A percentile compares a stretch with the other conserved stretches of the same genome.
These are phyloP conservation scores for Etheostoma nigrum DNA, from an alignment of 2,797 vertebrate genomes.

Conservation along the genomic window DNA sequence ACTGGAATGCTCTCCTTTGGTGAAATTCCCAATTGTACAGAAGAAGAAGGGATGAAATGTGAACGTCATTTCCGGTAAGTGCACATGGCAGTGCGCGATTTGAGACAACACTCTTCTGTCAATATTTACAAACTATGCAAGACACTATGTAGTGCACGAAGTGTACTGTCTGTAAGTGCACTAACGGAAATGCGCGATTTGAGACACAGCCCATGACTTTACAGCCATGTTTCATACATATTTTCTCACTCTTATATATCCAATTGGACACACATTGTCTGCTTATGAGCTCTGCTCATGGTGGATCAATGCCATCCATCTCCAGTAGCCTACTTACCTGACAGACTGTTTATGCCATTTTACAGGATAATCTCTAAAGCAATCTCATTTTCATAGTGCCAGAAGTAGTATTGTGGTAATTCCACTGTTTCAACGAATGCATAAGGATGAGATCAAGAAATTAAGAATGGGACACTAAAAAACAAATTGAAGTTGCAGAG, in stretches of 20 bases:
- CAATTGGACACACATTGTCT: slow-evolving; percentile 24
- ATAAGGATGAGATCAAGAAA: slow-evolving; percentile 38
- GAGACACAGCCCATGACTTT: background rate
- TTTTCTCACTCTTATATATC: slow-evolving; percentile 3
- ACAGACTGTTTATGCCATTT: slow-evolving; percentile 53
- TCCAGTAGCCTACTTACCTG: slow-evolving; percentile 37
- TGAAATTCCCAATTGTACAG: no score
- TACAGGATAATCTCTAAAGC: slow-evolving; percentile 49
- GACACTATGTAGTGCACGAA: no score
- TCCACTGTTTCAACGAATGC: slow-evolving; percentile 24
- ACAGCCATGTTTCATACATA: background rate
- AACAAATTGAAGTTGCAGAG: slow-evolving; percentile 13
- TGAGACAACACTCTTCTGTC: no score
- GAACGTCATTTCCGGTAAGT: no score
- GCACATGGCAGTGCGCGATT: no score
- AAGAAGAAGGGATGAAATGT: no score
- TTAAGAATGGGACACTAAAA: background rate
- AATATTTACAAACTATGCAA: no score
- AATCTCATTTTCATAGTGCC: slow-evolving; percentile 49
- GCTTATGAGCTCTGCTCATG: background rate
- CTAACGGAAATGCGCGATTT: no score
- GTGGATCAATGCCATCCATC: slow-evolving; percentile 40
- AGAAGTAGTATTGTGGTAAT: slow-evolving; percentile 29
- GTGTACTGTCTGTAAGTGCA: no score
- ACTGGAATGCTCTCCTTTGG: no score